Conservation (phyloP, 2,888 invertebrate species). For the Venusia cambrica region DNA sequence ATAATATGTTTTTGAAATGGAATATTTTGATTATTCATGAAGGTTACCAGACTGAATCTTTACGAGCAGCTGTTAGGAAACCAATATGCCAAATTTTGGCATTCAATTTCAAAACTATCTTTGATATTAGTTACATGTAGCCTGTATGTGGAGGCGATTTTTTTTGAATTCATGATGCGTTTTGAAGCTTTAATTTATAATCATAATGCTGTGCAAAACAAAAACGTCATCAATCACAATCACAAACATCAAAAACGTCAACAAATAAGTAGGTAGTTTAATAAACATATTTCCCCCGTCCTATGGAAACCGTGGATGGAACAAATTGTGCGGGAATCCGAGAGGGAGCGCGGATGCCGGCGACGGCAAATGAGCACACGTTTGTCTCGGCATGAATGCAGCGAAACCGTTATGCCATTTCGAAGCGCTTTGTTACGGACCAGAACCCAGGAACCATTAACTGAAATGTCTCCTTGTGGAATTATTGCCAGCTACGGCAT, state of each 20-base stretch:
- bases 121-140: too few relatives aligned
- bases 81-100: too few relatives aligned
- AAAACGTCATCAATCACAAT: too few relatives aligned
- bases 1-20: too few relatives aligned
- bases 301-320: neutral
- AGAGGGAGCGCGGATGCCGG: conserved; percentile 21
- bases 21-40: too few relatives aligned
- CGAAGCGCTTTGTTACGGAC: conserved; percentile 10
- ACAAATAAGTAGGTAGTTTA: conserved; percentile 6
- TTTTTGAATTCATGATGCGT: too few relatives aligned
- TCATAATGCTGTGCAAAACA: too few relatives aligned
- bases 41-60: too few relatives aligned
- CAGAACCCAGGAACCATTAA: neutral
- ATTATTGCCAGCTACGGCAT: conserved; percentile 1
- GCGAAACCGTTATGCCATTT: conserved; percentile 21
- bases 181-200: too few relatives aligned
- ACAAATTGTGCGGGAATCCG: conserved; percentile 25
- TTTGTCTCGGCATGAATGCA: conserved; percentile 51
- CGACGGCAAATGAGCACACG: conserved; percentile 50
- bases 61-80: too few relatives aligned
- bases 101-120: too few relatives aligned
- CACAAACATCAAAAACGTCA: conserved; percentile 26
- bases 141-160: too few relatives aligned
- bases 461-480: neutral
- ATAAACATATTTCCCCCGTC: conserved; percentile 4